Conservation (phyloP, 2,888 invertebrate species). For the Tiliacea aurago region DNA sequence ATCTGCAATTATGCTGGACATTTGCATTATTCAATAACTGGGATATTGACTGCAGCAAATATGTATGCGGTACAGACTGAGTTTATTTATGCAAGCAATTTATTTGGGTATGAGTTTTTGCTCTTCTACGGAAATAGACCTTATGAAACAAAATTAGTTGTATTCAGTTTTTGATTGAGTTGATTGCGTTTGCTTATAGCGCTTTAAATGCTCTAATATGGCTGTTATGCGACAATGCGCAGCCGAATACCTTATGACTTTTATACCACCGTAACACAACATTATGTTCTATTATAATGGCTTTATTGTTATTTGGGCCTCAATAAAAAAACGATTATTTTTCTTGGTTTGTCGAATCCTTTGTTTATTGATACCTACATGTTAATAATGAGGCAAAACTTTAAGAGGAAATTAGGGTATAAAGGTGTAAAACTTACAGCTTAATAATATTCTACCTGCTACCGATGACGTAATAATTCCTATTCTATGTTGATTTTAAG, state of each 20-base stretch:
- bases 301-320: neutral
- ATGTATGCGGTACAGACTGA: conserved; percentile 13
- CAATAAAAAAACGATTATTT: neutral
- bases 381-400: neutral
- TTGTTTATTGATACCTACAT: neutral
- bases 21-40: conserved; percentile 55
- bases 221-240: neutral
- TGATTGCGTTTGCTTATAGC: neutral
- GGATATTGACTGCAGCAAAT: conserved; percentile 41
- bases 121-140: neutral
- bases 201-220: conserved; percentile 3
- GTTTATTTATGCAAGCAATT: conserved; percentile 3
- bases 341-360: neutral
- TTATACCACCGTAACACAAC: neutral
- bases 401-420: neutral
- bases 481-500: conserved; percentile 3
- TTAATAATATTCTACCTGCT: neutral
- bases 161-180: neutral
- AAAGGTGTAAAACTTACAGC: neutral
- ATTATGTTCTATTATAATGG: neutral
- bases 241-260: neutral
- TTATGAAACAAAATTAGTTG: neutral
- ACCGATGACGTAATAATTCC: conserved; percentile 1
- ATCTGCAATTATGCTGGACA: conserved; percentile 46
- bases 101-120: neutral